These are phyloP conservation scores for Geotrypetes seraphini DNA, from an alignment of 2,797 vertebrate genomes.

Conservation along the genomic window DNA sequence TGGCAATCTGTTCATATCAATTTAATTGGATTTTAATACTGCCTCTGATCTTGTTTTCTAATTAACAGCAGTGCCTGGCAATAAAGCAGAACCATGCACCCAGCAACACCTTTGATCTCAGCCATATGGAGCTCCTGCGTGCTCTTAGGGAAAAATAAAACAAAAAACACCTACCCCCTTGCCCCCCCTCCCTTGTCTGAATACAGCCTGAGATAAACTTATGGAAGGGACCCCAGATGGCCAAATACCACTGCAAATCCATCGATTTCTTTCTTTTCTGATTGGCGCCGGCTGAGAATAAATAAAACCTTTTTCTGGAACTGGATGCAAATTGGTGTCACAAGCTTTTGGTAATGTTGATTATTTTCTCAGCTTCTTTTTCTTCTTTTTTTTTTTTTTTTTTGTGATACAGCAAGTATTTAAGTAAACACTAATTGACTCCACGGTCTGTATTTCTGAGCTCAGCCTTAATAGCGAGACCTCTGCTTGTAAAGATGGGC, in stretches of 20 bases:
- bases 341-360: constrained; percentile 60
- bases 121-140: constrained; percentile 91
- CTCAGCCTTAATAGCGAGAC: too few relatives aligned
- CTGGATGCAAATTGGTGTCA: constrained; percentile 69
- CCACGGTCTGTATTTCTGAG: constrained; percentile 9
- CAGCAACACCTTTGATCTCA: constrained; percentile 98
- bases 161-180: too few relatives aligned
- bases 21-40: constrained; percentile 99
- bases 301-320: constrained; percentile 74
- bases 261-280: constrained; percentile 79
- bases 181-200: constrained; percentile 70
- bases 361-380: constrained; percentile 63
- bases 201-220: constrained; percentile 68
- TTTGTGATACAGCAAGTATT: constrained; percentile 30
- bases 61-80: constrained; percentile 99
- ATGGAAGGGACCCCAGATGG: constrained; percentile 86
- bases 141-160: constrained; percentile 75
- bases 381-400: constrained; percentile 25
- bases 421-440: constrained; percentile 39
- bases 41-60: constrained; percentile 99
- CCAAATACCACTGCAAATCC: constrained; percentile 64
- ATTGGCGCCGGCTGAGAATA: constrained; percentile 83
- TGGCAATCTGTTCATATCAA: constrained; percentile 99
- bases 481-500: too few relatives aligned
- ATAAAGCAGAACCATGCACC: constrained; percentile 98